Conservation (phyloP, 2,797 vertebrate species). For the Girardinus metallicus region DNA sequence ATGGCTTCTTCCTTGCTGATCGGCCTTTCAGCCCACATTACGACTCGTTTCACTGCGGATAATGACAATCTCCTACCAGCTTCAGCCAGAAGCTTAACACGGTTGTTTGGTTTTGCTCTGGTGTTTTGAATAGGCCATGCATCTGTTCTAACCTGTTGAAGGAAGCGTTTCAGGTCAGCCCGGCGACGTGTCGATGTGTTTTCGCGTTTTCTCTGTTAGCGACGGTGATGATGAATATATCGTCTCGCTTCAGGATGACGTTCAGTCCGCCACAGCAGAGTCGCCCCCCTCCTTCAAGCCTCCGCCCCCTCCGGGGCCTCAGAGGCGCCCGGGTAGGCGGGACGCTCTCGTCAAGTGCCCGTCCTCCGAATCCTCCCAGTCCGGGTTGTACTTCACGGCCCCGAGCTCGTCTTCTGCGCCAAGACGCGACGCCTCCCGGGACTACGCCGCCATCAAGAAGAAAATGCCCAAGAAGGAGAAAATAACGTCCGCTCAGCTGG, state of each 20-base stretch:
- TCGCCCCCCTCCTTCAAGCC: constrained; percentile 87
- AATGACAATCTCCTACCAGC: too few relatives aligned
- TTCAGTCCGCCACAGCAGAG: constrained; percentile 82
- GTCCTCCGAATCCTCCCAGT: constrained; percentile 85
- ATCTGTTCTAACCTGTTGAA: too few relatives aligned
- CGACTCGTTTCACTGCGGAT: too few relatives aligned
- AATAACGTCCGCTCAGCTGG: constrained; percentile 79
- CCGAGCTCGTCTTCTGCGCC: constrained; percentile 51
- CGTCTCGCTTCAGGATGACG: constrained; percentile 89
- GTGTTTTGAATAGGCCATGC: too few relatives aligned
- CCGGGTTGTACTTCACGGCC: constrained; percentile 87
- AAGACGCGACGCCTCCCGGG: constrained; percentile 49
- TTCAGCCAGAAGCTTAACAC: too few relatives aligned
- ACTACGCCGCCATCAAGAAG: constrained; percentile 60
- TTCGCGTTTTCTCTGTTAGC: constrained; percentile 6
- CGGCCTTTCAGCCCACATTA: too few relatives aligned
- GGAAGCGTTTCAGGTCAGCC: too few relatives aligned
- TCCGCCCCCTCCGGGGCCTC: constrained; percentile 80
- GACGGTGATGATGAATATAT: constrained; percentile 59
- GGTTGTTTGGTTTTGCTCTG: too few relatives aligned
- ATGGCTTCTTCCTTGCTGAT: too few relatives aligned
- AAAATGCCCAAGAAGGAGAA: constrained; percentile 67
- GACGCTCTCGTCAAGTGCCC: constrained; percentile 84
- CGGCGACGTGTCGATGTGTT: not conserved
- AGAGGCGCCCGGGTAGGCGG: constrained; percentile 69